Evolutionary conservation across 2,113 vertebrate species (phyloP).

Genomic region (Naja naja): DNA sequence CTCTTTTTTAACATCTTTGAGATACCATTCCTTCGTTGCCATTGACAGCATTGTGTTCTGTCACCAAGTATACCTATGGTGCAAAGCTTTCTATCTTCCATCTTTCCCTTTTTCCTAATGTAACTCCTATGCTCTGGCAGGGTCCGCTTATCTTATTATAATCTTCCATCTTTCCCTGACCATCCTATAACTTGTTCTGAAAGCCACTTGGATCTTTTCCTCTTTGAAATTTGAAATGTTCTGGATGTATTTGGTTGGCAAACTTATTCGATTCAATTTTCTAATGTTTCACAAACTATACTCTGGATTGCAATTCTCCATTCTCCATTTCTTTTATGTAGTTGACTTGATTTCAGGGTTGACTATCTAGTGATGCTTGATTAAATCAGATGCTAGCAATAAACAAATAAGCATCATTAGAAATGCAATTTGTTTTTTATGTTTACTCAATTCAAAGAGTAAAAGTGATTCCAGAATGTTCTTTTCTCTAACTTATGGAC

Average conservation of each 20-base stretch:
- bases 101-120: not conserved
- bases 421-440: not conserved
- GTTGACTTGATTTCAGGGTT: not conserved
- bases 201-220: not conserved
- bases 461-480: not conserved
- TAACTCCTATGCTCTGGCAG: not conserved
- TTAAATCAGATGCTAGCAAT: not conserved
- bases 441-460: not conserved
- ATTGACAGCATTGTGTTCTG: not conserved
- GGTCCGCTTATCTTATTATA: not conserved
- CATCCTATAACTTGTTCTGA: not conserved
- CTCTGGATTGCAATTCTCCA: not conserved
- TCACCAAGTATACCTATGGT: not conserved
- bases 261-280: not conserved
- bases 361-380: not conserved
- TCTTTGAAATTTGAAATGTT: not conserved
- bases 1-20: not conserved
- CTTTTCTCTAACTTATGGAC: not conserved
- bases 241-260: not conserved
- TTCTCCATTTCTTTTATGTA: not conserved
- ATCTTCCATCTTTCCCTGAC: not conserved
- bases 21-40: not conserved
- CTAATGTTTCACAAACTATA: not conserved
- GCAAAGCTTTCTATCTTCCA: not conserved
- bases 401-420: not conserved